phyloP scores from a whole-genome alignment of 2,113 vertebrate genomes.

The Eretmochelys imbricata region DNA sequence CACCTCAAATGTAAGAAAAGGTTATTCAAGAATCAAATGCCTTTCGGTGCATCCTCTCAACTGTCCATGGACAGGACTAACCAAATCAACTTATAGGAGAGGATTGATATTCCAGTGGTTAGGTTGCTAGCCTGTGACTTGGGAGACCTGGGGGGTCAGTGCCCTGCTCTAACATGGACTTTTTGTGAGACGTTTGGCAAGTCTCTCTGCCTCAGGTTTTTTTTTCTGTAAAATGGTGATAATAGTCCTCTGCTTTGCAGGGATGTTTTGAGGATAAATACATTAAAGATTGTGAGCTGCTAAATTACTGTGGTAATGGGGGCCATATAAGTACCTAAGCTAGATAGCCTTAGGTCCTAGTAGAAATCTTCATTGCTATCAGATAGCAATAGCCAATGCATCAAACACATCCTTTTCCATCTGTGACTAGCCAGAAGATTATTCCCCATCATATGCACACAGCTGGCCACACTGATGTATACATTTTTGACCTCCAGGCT shows the following conservation, averaged over 20 bases:
- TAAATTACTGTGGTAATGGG: neutral
- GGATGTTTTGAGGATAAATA: neutral
- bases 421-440: neutral
- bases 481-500: neutral
- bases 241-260: neutral
- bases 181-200: neutral
- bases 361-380: neutral
- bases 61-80: neutral
- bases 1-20: slow-evolving; percentile 10
- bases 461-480: neutral
- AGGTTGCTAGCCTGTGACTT: neutral
- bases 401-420: neutral
- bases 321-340: rapidly evolving
- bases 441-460: neutral
- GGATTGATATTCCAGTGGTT: rapidly evolving
- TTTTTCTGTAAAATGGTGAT: neutral
- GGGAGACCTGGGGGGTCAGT: neutral
- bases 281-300: neutral
- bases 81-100: neutral
- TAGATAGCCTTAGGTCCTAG: neutral
- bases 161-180: rapidly evolving
- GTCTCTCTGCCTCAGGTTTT: neutral
- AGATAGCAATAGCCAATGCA: neutral
- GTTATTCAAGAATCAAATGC: neutral
- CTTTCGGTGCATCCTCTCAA: neutral